Conservation (phyloP, 2,797 vertebrate species). For the Peromyscus aztecus region DNA sequence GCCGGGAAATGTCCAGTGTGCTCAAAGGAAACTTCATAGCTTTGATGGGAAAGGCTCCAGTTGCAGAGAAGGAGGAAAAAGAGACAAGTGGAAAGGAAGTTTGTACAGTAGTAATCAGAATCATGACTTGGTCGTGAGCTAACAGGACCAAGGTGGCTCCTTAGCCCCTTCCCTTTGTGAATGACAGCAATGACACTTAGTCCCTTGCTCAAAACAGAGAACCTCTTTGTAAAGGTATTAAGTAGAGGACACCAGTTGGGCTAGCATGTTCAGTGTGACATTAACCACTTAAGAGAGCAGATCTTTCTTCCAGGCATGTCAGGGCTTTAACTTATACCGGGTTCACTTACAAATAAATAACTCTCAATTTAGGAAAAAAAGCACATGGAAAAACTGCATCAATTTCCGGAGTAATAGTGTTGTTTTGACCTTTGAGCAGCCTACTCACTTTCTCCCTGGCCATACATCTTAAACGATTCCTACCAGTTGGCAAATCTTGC, state of each 20-base stretch:
- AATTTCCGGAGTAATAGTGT: constrained; percentile 27
- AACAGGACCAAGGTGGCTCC: not conserved
- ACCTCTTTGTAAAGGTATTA: not conserved
- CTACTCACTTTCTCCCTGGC: not conserved
- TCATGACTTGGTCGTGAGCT: not conserved
- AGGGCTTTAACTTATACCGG: not conserved
- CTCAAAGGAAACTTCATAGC: not conserved
- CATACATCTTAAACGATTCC: not conserved
- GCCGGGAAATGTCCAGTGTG: not conserved
- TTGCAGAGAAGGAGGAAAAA: not conserved
- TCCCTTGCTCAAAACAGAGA: not conserved
- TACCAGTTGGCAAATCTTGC: not conserved
- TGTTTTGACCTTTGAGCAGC: constrained; percentile 41
- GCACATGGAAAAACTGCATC: not conserved
- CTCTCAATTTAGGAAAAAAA: not conserved
- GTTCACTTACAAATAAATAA: not conserved
- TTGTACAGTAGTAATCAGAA: not conserved
- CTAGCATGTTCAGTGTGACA: not conserved
- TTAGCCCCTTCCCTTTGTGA: not conserved
- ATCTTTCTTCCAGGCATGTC: not conserved
- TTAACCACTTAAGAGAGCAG: constrained; percentile 1
- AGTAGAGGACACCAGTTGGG: not conserved
- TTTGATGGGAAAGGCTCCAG: not conserved
- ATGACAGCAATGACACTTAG: not conserved
- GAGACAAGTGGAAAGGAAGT: not conserved